Evolutionary conservation across 1,140 invertebrate species (phyloP), one percentile per base, ranked within the genome.

Genomic region (Tetramorium alpestre): DNA sequence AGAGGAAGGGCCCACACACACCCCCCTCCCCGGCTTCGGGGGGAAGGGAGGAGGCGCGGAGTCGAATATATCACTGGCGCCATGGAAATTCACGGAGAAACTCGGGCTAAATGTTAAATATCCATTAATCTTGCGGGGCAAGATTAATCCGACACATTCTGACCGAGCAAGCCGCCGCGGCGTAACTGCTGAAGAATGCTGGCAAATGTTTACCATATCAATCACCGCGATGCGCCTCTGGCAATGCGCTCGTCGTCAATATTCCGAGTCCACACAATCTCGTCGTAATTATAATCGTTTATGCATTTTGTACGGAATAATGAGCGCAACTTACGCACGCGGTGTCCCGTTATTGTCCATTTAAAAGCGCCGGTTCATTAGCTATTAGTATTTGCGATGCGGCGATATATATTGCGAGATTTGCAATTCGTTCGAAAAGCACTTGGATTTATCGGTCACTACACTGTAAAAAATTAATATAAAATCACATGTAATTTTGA

Each of bases 161-260:
- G 51, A 60, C 80, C 54, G 25, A 84, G 69, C 80, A 64, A 85
- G 72, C 73, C 49, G 58, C 70, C 22, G 16, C 81, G 81, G 70
- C 60, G 62, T 33, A 78, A 85, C 58, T 87, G 77, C 33, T 81
- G 56, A 87, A 84, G 85, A 87, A 87, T 64, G 67, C 85, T 44
- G 77, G 54, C 78, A 82, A 82, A 82, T 87, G 77, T 87, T 87
- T 87, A 58, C 64, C 49, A 58, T 70, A 82, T 87, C 77, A 58
- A 87, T 72, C 77, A 87, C 18, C 13, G 28, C 47, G 81, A 64
- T 64, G 44, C 60, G 44, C 65, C 7, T 10, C 38, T 16, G 51
- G 78, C 81, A 22, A 64, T 85, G 60, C 73, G 58, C 22, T 65
- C 73, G 47, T 85, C 69, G 69, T 84, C 69, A 75, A 75, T 73